Base-by-base conservation (phyloP, 2,113 vertebrate genomes). In the Dinomys branickii region DNA sequence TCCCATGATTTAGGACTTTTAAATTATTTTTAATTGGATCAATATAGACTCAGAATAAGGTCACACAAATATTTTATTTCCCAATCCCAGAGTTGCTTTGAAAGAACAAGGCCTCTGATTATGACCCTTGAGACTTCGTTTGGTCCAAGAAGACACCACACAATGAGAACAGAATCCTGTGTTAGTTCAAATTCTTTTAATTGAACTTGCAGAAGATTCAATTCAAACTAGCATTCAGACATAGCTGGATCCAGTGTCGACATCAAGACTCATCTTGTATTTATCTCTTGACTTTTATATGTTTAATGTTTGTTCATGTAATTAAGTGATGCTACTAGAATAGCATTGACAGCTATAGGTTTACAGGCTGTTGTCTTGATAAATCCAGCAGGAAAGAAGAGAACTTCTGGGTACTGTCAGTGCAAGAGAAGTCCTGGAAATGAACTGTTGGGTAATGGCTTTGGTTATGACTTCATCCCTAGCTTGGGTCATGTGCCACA, bases 331-430 rank as follows among this genome's bases (percentile, higher is more conserved):
- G 67, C 73, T 50, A 85, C 12, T 86, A 78, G 24, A 41, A 20
- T 67, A 85, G 33, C 16, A 80, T 87, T 94, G 67, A 56, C n/a
- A 75, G 50, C 67, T 63, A 20, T 78, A 81, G 50, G 44, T 86
- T 89, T 91, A 61, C 87, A 71, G 59, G 22, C 67, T 65, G 41
- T 84, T 92, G 26, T 91, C 85, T 78, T 81, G 33, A 58, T 63
- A 87, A 97, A 80, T 89, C 50, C 44, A 88, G 12, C 38, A 90
- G 52, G 54, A 87, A 91, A 90, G 96, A 94, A 69, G 47, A 69
- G 38, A 96, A 95, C 12, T 77, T 92, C 59, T 90, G 33, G 65
- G 54, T 61, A n/a, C 47, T 94, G 12, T 26, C 69, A 26, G 88
- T 93, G 26, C 47, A 71, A 3, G 56, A 67, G 63, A 92, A 85